Percentiles rank a stretch among this genome's conserved stretches.
Conservation (phyloP, 2,888 invertebrate species). For the Hymenopus coronatus region DNA sequence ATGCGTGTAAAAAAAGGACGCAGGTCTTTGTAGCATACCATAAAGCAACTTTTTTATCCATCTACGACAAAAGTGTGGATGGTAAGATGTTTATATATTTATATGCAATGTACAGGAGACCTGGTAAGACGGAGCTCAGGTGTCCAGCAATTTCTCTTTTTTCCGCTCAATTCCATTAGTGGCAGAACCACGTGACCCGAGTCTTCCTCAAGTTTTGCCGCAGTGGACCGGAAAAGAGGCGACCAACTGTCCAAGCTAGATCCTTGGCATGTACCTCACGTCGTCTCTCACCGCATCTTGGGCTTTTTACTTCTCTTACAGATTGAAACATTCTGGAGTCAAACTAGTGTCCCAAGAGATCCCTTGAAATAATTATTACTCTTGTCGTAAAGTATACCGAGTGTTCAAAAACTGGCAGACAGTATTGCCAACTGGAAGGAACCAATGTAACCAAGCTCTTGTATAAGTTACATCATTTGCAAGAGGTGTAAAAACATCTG, state of each 20-base stretch:
- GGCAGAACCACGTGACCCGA: slow-evolving; percentile 10
- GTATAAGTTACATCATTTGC: too few species aligned
- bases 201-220: neutral
- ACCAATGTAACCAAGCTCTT: too few species aligned
- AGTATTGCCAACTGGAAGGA: too few species aligned
- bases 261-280: neutral
- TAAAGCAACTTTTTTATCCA: too few species aligned
- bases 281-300: neutral
- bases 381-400: too few species aligned
- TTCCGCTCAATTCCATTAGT: slow-evolving; percentile 6
- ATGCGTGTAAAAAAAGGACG: too few species aligned
- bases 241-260: neutral
- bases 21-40: too few species aligned
- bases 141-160: slow-evolving; percentile 5
- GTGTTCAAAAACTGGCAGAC: too few species aligned
- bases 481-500: too few species aligned
- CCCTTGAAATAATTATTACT: too few species aligned
- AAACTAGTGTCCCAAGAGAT: too few species aligned
- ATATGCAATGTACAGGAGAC: neutral
- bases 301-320: neutral
- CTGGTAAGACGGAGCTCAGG: neutral
- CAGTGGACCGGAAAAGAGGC: neutral
- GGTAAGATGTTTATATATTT: neutral
- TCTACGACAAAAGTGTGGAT: too few species aligned
- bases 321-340: neutral